phyloP scores from a whole-genome alignment of 2,797 vertebrate genomes.

The Pipistrellus pipistrellus region DNA sequence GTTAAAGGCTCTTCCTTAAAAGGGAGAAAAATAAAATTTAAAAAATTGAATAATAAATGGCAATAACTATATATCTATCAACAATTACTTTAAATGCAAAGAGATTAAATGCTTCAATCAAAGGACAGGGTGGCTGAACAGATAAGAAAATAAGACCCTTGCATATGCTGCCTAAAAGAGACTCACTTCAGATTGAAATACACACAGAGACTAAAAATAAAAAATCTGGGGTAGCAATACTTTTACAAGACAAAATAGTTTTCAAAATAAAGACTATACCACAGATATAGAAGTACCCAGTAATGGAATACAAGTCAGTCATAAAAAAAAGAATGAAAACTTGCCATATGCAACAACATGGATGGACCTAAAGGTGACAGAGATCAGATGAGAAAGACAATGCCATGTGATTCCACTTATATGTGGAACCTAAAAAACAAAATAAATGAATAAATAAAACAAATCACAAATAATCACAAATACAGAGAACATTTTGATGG shows the following conservation, averaged over 20 bases:
- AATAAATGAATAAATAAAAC: background rate
- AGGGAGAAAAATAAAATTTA: background rate
- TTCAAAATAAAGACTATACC: background rate
- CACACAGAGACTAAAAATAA: background rate
- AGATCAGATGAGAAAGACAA: background rate
- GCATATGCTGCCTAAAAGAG: background rate
- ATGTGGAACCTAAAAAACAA: background rate
- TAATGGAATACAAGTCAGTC: background rate
- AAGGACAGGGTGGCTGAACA: background rate
- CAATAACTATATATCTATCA: background rate
- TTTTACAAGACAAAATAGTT: background rate
- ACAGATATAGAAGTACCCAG: background rate
- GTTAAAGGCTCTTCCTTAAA: background rate
- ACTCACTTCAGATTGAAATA: background rate
- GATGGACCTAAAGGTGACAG: background rate
- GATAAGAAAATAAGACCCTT: background rate
- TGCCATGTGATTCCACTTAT: background rate
- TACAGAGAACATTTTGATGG: background rate
- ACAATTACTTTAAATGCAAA: background rate
- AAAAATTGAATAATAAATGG: background rate
- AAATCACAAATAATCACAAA: background rate
- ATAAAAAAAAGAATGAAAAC: background rate
- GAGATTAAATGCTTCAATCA: background rate
- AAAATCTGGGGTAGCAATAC: background rate
- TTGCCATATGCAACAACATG: background rate